These are phyloP conservation scores for Formica selysi DNA, from an alignment of 1,140 invertebrate genomes.

Conservation along the genomic window DNA sequence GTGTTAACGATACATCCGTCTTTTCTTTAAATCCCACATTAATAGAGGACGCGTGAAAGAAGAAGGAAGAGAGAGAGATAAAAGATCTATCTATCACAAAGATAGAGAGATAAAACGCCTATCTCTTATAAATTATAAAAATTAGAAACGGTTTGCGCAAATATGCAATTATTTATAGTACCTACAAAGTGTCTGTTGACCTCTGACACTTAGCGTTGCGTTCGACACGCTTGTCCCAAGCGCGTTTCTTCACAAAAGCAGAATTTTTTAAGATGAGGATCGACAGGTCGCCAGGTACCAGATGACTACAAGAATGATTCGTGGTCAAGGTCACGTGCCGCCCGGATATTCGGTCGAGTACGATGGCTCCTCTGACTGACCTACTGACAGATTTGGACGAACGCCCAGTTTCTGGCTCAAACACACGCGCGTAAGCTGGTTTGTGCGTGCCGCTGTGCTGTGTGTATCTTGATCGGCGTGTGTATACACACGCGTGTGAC, in stretches of 20 bases:
- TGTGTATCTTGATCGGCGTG: neutral
- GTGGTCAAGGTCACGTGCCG: conserved; percentile 73
- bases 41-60: neutral
- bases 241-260: neutral
- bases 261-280: neutral
- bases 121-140: neutral
- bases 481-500: neutral
- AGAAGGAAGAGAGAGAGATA: neutral
- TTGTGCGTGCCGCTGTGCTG: conserved; percentile 10
- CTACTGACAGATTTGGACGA: conserved; percentile 83
- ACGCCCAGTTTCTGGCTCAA: conserved; percentile 55
- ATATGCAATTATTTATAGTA: neutral
- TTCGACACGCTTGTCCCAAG: neutral
- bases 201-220: neutral
- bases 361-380: conserved; percentile 76
- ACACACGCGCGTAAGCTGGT: neutral
- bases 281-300: neutral
- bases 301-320: neutral
- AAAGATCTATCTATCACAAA: too few relatives aligned
- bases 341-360: conserved; percentile 62
- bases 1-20: conserved; percentile 9
- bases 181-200: neutral
- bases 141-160: neutral
- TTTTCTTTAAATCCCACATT: conserved; percentile 13
- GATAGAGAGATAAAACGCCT: neutral